Base-by-base conservation (phyloP, 2,888 invertebrate genomes). In the Cryptophagus acutangulus region DNA sequence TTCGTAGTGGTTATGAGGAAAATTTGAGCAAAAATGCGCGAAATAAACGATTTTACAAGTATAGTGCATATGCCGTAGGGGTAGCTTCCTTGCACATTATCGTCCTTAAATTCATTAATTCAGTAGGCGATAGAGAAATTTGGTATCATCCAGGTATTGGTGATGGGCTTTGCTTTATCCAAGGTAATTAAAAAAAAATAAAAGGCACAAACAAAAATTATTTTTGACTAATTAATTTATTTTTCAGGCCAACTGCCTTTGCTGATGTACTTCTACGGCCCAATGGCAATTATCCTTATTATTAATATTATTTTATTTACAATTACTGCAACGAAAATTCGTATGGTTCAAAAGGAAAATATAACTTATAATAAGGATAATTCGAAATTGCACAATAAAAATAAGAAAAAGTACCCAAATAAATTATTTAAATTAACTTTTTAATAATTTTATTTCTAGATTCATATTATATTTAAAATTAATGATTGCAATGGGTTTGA, bases 401-500 rank as follows among this genome's bases (percentile, higher is more conserved):
- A n/a, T n/a, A n/a, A n/a, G n/a, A n/a, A n/a, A n/a, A n/a, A n/a
- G n/a, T n/a, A n/a, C n/a, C n/a, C n/a, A n/a, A n/a, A n/a, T n/a
- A n/a, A n/a, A n/a, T n/a, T n/a, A n/a, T n/a, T n/a, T n/a, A n/a
- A n/a, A n/a, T n/a, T n/a, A n/a, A n/a, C n/a, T n/a, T n/a, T n/a
- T n/a, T n/a, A n/a, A n/a, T n/a, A n/a, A n/a, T n/a, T n/a, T n/a
- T n/a, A n/a, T 26, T 41, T 43, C 3, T 71, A 89, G 89, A 68
- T 87, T 84, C 63, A 81, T 79, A 17, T 71, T 89, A 2, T 89
- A 88, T 63, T 59, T 88, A 54, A 87, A 89, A 59, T 70, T 90
- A 20, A 84, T 90, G 62, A 74, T 89, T 53, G 86, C 88, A 16
- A 89, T 89, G 87, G 90, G 89, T 0, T 80, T 87, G 12, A 88